These are phyloP conservation scores for Enteromius trimaculatus DNA, from an alignment of 2,797 vertebrate genomes.

Conservation along the genomic window DNA sequence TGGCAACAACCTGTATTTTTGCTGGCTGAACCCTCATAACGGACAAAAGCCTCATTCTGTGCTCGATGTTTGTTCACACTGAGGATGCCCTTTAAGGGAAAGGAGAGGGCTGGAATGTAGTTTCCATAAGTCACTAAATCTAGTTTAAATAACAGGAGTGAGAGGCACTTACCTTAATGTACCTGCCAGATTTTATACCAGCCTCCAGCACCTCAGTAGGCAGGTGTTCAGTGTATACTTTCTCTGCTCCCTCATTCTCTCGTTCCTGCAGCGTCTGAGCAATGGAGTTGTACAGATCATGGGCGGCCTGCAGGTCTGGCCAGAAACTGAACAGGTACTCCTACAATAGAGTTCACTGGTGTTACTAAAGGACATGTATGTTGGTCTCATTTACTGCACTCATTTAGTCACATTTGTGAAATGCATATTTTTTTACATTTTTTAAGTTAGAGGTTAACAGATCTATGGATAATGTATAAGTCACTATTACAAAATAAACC, in stretches of 20 bases:
- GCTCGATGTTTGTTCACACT: conserved; percentile 91
- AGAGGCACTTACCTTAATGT: conserved; percentile 80
- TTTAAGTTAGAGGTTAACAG: too few relatives aligned
- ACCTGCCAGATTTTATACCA: conserved; percentile 92
- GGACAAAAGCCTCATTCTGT: conserved; percentile 87
- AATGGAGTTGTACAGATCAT: conserved; percentile 87
- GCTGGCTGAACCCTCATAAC: conserved; percentile 77
- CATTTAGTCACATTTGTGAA: not conserved
- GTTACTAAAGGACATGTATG: conserved; percentile 10
- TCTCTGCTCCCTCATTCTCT: conserved; percentile 84
- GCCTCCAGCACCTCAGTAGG: conserved; percentile 86
- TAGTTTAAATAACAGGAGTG: not conserved
- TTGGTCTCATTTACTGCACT: conserved; percentile 3
- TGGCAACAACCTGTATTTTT: conserved; percentile 80
- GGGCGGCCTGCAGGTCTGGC: conserved; percentile 85
- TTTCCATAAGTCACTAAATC: not conserved
- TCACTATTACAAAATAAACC: not conserved
- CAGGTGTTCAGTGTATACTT: conserved; percentile 88
- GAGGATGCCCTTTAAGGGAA: conserved; percentile 81
- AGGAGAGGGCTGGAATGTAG: not conserved
- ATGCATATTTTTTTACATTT: not conserved
- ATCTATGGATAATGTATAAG: not conserved
- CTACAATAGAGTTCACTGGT: conserved; percentile 67
- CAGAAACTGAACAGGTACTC: conserved; percentile 91
- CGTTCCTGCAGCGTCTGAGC: conserved; percentile 82